A percentile compares a stretch with the other conserved stretches of the same genome.
Conservation (phyloP, 2,888 invertebrate species). For the Unio pictorum region DNA sequence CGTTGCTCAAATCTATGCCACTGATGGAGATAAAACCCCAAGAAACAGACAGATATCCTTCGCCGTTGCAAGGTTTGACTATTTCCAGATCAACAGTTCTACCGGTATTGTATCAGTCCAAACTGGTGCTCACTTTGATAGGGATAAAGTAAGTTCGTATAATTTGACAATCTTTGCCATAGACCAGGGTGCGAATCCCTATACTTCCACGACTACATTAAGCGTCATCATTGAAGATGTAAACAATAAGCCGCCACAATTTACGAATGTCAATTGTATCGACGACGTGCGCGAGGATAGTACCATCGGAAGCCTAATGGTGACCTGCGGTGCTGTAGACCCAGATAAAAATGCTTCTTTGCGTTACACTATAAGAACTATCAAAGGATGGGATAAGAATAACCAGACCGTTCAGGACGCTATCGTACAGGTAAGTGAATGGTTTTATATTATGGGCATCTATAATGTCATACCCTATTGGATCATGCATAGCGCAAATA, state of each 20-base stretch:
- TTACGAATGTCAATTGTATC: not conserved
- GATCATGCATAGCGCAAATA: too few species aligned
- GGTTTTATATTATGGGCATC: too few species aligned
- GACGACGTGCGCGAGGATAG: not conserved
- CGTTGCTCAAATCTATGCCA: conserved; percentile 12
- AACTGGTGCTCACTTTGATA: conserved; percentile 14
- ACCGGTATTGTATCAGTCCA: conserved; percentile 22
- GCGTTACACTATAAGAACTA: too few species aligned
- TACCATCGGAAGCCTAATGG: too few species aligned
- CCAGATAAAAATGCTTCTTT: too few species aligned
- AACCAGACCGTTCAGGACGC: too few species aligned
- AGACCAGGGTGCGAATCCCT: conserved; percentile 44
- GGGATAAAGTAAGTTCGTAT: conserved; percentile 24
- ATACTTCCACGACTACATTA: conserved; percentile 48
- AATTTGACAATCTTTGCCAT: conserved; percentile 45
- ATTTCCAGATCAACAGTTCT: conserved; percentile 16
- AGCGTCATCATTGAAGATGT: conserved; percentile 47
- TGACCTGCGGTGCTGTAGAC: too few species aligned
- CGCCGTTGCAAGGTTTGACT: conserved; percentile 18
- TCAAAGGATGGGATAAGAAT: too few species aligned
- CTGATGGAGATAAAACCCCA: conserved; percentile 19
- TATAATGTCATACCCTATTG: too few species aligned
- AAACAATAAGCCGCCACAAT: conserved; percentile 55
- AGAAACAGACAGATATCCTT: conserved; percentile 19
- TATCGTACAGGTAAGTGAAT: too few species aligned